Evolutionary conservation across 2,797 vertebrate species (phyloP), one percentile per base, ranked within the genome.

Genomic region (Zenarchopterus dispar): DNA sequence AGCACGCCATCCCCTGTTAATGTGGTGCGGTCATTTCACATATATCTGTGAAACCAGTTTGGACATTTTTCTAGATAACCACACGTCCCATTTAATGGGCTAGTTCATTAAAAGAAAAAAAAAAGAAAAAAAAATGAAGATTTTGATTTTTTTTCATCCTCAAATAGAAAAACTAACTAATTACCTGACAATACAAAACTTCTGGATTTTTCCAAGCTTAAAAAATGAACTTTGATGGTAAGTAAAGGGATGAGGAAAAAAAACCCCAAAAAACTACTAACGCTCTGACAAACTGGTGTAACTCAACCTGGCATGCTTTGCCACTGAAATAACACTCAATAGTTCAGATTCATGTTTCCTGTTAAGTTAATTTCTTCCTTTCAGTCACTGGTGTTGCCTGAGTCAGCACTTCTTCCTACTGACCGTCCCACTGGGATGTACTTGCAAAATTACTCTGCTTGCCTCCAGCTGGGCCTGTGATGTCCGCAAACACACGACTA

Each of bases 381-480:
- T 26, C 28, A 46, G 26, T 68, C 19, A 33, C 31, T 39, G 36
- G 26, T 68, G 60, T 56, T 1, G 15, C 24, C 56, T 31, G 66
- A 73, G 44, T 66, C 23, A 62, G 75, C 67, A 41, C 58, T 67
- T 50, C 60, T 36, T 52, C 54, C 66, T 45, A 31, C 60, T 47
- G 49, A 53, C 54, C 61, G 24, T 45, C 60, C 56, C 43, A 10
- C 53, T 61, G 31, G 56, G 48, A 70, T 61, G 58, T 18, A 33
- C 62, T 56, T 70, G 55, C 63, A 56, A 71, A 81, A 73, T 9
- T 46, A 42, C 21, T 46, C 75, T 52, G 31, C 76, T 78, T 76
- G 70, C 28, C 58, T 50, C 36, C 18, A 23, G 66, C 66, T 61
- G 52, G 56, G n/a, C 33, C 56, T 75, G 57, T 69, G 66, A 77